Conservation (phyloP, 2,888 invertebrate genomes). For the Pammene aurita region DNA sequence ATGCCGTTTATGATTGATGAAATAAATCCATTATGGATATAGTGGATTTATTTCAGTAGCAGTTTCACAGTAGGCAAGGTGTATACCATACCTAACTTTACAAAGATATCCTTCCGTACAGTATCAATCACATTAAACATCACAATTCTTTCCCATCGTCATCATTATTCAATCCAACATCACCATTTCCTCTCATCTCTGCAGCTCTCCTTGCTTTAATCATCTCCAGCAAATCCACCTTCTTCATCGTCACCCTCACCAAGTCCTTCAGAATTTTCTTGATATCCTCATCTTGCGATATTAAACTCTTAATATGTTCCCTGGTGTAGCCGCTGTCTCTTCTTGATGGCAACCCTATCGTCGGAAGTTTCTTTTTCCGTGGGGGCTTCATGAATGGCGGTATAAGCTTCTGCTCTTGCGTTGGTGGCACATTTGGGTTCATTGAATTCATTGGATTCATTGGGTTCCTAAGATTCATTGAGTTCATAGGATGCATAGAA, state of each 20-base stretch:
- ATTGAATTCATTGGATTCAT: constrained; percentile 48
- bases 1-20: too few relatives aligned
- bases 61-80: too few relatives aligned
- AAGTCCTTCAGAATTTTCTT: constrained; percentile 73
- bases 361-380: constrained; percentile 57
- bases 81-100: too few relatives aligned
- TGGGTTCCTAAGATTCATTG: not conserved
- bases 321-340: constrained; percentile 61
- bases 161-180: constrained; percentile 22
- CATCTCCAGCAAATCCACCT: constrained; percentile 67
- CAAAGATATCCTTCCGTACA: not conserved
- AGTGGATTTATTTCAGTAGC: too few relatives aligned
- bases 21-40: too few relatives aligned
- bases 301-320: constrained; percentile 67
- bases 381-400: constrained; percentile 47
- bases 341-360: constrained; percentile 48
- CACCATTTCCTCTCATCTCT: constrained; percentile 13
- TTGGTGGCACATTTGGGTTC: constrained; percentile 43
- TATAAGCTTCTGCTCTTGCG: constrained; percentile 40
- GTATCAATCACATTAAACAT: not conserved
- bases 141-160: constrained; percentile 35
- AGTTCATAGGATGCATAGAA: constrained; percentile 15
- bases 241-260: constrained; percentile 76
- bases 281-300: constrained; percentile 73
- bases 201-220: constrained; percentile 49